Evolutionary conservation across 2,113 vertebrate genomes (phyloP).

Genomic region (Dendropsophus ebraccatus): DNA sequence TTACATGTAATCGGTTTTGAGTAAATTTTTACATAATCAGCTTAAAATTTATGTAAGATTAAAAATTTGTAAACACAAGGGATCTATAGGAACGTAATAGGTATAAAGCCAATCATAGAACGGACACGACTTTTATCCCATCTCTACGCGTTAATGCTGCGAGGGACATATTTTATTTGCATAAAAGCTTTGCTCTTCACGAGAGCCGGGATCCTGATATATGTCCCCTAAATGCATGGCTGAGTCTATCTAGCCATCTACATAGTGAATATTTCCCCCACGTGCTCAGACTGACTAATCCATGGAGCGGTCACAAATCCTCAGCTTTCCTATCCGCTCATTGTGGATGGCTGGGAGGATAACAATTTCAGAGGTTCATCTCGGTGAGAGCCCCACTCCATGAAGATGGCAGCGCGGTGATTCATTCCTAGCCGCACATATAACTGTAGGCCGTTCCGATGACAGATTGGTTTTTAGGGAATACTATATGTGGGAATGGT

Average conservation of each 20-base stretch:
- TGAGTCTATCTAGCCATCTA: constrained; percentile 21
- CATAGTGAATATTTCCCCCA: constrained; percentile 31
- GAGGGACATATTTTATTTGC: constrained; percentile 27
- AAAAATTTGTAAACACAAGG: neutral
- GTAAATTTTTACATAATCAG: no score
- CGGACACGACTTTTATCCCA: neutral
- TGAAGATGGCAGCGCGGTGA: neutral
- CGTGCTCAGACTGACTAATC: constrained; percentile 23
- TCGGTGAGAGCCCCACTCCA: constrained; percentile 15
- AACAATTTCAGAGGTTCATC: constrained; percentile 21
- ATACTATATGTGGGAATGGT: constrained; percentile 14
- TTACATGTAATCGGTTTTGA: no score
- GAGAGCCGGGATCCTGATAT: constrained; percentile 1
- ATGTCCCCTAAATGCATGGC: constrained; percentile 33
- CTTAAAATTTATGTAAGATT: no score
- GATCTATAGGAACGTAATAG: neutral
- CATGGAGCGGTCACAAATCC: constrained; percentile 4
- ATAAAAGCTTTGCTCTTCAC: constrained; percentile 16
- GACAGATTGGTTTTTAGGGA: constrained; percentile 28
- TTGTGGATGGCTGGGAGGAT: constrained; percentile 7
- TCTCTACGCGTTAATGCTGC: constrained; percentile 1
- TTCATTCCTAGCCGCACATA: constrained; percentile 8
- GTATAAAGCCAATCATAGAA: neutral
- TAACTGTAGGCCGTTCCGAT: constrained; percentile 23
- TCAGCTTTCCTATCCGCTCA: neutral